A percentile compares a stretch with the other conserved stretches of the same genome.
These are phyloP conservation scores for Endomychus coccineus DNA, from an alignment of 2,888 invertebrate species.

Conservation along the genomic window DNA sequence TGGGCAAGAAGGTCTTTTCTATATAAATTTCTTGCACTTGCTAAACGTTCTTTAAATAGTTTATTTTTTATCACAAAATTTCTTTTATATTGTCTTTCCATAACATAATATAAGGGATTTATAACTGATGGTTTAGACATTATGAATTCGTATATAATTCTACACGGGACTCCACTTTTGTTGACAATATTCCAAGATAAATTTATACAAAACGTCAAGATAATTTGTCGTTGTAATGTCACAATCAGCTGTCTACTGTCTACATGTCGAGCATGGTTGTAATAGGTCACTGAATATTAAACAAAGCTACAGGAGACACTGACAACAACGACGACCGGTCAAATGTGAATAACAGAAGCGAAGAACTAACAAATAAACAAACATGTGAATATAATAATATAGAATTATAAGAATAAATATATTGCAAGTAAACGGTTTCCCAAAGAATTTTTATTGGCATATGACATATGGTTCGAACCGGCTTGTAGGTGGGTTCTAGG, in stretches of 20 bases:
- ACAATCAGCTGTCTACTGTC: conserved; percentile 35
- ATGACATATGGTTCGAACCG: too few relatives aligned
- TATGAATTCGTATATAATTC: conserved; percentile 14
- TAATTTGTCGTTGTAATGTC: conserved; percentile 33
- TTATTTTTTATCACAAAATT: conserved; percentile 52
- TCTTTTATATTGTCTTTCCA: conserved; percentile 56
- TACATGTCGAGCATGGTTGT: conserved; percentile 11
- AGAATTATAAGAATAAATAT: too few relatives aligned
- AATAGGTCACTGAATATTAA: too few relatives aligned
- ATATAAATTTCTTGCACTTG: conserved; percentile 67
- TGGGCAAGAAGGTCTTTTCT: conserved; percentile 80
- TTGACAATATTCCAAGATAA: conserved; percentile 25
- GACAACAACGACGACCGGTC: too few relatives aligned
- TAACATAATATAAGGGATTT: conserved; percentile 54
- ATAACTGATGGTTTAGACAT: conserved; percentile 47
- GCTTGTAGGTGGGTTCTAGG: too few relatives aligned
- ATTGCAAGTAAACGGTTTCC: too few relatives aligned
- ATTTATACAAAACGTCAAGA: conserved; percentile 30
- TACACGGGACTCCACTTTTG: conserved; percentile 22
- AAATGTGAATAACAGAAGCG: too few relatives aligned
- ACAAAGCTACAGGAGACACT: too few relatives aligned
- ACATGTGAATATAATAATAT: too few relatives aligned
- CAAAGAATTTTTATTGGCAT: too few relatives aligned
- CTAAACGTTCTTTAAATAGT: conserved; percentile 54
- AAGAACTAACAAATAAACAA: too few relatives aligned